Evolutionary conservation across 2,797 vertebrate genomes (phyloP).

Genomic region (Phrynocephalus guinanensis): DNA sequence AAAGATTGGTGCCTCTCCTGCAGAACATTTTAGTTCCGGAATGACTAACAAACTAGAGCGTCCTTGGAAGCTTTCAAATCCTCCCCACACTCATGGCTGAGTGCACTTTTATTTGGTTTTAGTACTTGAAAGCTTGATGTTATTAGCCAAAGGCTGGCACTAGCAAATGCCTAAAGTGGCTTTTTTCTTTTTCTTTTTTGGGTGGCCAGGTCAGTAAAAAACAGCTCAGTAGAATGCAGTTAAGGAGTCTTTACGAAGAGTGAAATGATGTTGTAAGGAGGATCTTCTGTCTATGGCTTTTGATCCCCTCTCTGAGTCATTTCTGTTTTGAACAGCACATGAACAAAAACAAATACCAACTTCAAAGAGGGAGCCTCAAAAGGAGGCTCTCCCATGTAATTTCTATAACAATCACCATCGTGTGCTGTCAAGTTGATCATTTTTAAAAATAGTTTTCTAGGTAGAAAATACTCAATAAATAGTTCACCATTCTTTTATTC

Average conservation of each 20-base stretch:
- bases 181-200: not conserved
- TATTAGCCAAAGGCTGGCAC: not conserved
- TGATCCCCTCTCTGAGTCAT: not conserved
- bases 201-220: not conserved
- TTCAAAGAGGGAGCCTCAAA: not conserved
- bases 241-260: not conserved
- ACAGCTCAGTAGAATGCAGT: not conserved
- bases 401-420: too few species aligned
- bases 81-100: not conserved
- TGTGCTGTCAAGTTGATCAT: too few species aligned
- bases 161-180: slow-evolving; percentile 13
- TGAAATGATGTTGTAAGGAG: slow-evolving; percentile 15
- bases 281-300: not conserved
- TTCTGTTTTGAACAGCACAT: not conserved
- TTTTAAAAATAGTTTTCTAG: too few species aligned
- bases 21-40: not conserved
- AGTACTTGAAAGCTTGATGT: slow-evolving; percentile 21
- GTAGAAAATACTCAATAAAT: too few species aligned
- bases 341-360: too few species aligned
- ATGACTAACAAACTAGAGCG: not conserved
- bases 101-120: slow-evolving; percentile 24
- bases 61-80: slow-evolving; percentile 27
- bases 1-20: not conserved
- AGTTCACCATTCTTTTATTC: too few species aligned
- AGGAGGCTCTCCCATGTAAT: too few species aligned